A percentile compares a stretch with the other conserved stretches of the same genome.
phyloP scores from a whole-genome alignment of 2,888 invertebrate species.

The Ochropacha duplaris region DNA sequence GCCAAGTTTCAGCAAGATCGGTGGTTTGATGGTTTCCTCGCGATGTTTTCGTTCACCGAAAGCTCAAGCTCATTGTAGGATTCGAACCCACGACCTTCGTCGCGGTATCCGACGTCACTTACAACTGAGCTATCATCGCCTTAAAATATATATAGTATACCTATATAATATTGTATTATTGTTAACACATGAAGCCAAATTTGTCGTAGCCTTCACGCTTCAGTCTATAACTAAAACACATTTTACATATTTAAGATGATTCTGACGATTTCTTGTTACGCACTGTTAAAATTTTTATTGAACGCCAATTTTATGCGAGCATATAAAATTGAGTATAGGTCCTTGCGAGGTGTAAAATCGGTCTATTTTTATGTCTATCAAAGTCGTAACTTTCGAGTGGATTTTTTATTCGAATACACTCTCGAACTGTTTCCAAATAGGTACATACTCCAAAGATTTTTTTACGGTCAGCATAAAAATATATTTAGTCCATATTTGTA shows the following conservation, averaged over 20 bases:
- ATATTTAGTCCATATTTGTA: conserved; percentile 34
- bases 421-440: conserved; percentile 50
- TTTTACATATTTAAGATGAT: conserved; percentile 32
- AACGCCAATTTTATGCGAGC: conserved; percentile 63
- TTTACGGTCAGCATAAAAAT: conserved; percentile 44
- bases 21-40: no score
- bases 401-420: conserved; percentile 71
- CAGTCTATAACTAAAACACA: conserved; percentile 11
- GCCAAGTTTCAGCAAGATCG: no score
- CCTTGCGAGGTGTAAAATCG: conserved; percentile 73
- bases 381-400: conserved; percentile 67
- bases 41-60: no score
- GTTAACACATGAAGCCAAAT: neutral
- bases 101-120: no score
- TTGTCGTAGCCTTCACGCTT: conserved; percentile 8
- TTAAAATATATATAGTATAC: no score
- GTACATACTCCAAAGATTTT: conserved; percentile 31
- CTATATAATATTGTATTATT: no score
- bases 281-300: conserved; percentile 73
- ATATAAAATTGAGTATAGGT: conserved; percentile 68
- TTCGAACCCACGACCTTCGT: no score
- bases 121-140: no score
- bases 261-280: conserved; percentile 52
- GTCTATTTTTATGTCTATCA: conserved; percentile 71
- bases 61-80: no score